A percentile compares a stretch with the other conserved stretches of the same genome.
Evolutionary conservation across 2,113 vertebrate species (phyloP).

Genomic region (Bubalus kerabau): DNA sequence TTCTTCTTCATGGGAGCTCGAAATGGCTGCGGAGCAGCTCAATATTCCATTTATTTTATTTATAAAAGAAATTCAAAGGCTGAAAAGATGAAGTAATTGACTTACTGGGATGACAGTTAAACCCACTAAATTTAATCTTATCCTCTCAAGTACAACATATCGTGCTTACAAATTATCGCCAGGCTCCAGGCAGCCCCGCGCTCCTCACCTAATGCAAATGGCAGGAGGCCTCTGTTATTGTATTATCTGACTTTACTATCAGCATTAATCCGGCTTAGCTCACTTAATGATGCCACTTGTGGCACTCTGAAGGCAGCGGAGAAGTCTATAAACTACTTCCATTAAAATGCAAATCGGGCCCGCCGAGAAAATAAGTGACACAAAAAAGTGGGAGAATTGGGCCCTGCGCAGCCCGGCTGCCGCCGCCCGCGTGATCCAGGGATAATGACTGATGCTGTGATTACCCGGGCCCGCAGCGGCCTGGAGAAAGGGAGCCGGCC

Average conservation of each 20-base stretch:
- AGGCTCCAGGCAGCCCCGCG: constrained; percentile 85
- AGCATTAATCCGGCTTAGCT: constrained; percentile 99
- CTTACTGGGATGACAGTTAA: constrained; percentile 90
- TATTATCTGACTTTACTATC: constrained; percentile 98
- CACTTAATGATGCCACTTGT: constrained; percentile 99
- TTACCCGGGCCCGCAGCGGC: constrained; percentile 89
- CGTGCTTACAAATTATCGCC: constrained; percentile 90
- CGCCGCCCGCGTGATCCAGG: constrained; percentile 82
- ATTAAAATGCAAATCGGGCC: constrained; percentile 99
- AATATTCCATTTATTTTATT: constrained; percentile 92
- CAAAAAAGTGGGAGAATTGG: constrained; percentile 92
- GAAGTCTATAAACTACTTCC: constrained; percentile 99
- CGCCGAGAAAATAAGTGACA: constrained; percentile 92
- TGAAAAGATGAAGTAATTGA: constrained; percentile 92
- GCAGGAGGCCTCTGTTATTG: constrained; percentile 90
- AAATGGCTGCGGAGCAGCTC: constrained; percentile 85
- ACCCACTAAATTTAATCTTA: constrained; percentile 93
- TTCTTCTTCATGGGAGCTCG: constrained; percentile 85
- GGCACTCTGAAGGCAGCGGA: constrained; percentile 91
- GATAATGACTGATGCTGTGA: constrained; percentile 95
- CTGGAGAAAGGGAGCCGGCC: constrained; percentile 87
- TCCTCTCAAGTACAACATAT: constrained; percentile 91
- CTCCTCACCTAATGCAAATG: constrained; percentile 91
- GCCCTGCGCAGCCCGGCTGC: constrained; percentile 81
- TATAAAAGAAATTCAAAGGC: constrained; percentile 90